A percentile compares a stretch with the other conserved stretches of the same genome.
These are phyloP conservation scores for Blastobasis adustella DNA, from an alignment of 2,888 invertebrate genomes.

Conservation along the genomic window DNA sequence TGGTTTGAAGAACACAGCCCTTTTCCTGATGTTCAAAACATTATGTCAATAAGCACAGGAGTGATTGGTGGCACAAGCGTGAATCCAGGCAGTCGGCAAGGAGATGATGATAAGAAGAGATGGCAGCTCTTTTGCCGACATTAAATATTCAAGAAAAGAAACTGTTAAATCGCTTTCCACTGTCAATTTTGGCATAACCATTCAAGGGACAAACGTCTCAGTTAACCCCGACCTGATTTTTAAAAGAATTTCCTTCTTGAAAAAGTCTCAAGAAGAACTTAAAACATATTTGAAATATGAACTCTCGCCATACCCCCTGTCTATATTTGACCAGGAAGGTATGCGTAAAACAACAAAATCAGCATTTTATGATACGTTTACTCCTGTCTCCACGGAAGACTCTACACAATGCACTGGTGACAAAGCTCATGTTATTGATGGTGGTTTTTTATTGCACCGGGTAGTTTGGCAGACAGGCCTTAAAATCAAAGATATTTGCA, in stretches of 20 bases:
- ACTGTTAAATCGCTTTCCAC: background rate
- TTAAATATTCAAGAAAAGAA: background rate
- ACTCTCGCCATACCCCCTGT: conserved; percentile 3
- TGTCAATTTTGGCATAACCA: background rate
- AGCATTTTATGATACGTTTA: conserved; percentile 2
- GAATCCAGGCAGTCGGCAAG: background rate
- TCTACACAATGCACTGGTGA: no score
- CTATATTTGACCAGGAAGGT: conserved; percentile 3
- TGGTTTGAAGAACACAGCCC: conserved; percentile 4
- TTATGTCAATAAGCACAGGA: conserved; percentile 2
- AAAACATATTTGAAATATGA: conserved; percentile 2
- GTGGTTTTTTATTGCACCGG: conserved; percentile 28
- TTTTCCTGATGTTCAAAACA: background rate
- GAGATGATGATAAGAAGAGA: background rate
- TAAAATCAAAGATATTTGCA: conserved; percentile 18
- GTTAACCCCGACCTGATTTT: conserved; percentile 1
- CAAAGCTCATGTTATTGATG: conserved; percentile 24
- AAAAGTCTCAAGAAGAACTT: conserved; percentile 1
- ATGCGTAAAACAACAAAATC: conserved; percentile 7
- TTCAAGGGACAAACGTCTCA: background rate
- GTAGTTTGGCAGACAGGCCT: conserved; percentile 28
- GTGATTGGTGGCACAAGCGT: conserved; percentile 1
- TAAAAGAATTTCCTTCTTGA: conserved; percentile 1
- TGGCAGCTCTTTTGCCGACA: background rate
- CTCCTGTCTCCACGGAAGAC: conserved; percentile 12